Base-by-base conservation (phyloP, 1,140 invertebrate species). In the Manduca sexta region DNA sequence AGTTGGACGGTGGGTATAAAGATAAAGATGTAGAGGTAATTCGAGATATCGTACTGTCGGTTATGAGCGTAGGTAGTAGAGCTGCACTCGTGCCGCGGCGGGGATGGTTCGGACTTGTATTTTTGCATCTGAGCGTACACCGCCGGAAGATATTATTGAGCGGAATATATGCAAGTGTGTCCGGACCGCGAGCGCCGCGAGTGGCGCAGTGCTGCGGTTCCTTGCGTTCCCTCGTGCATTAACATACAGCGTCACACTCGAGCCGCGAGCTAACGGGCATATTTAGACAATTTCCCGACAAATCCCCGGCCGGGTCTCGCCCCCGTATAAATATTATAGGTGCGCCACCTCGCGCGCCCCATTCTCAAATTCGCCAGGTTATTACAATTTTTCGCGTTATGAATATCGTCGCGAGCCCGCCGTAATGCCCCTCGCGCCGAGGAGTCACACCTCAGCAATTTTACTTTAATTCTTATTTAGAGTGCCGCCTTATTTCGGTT, bases 311-410 rank as follows among this genome's bases (percentile, higher is more conserved):
- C 48, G 55, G 60, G 62, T 56, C 62, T 65, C 64, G 63, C 73
- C 72, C 73, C 64, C 63, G 49, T 64, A 64, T 74, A 74, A 74
- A 74, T 68, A 73, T 65, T 57, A 60, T 50, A 60, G 49, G 62
- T 45, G 52, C 46, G 59, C 51, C 64, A 67, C 65, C 70, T 63
- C 57, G 31, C 31, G 31, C 61, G 61, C 72, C 71, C 72, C 66
- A 52, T 56, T 55, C 64, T 64, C 65, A 75, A 72, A 74, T 73
- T 63, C 70, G 63, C 60, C 59, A 65, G 80, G 76, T 84, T 84
- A 84, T 84, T 84, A 82, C 74, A 84, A 84, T 84, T 84, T 84
- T 80, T 84, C 78, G 80, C 78, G 56, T 84, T 84, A 84, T 80
- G 78, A 82, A 81, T 84, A 84, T 74, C 72, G 77, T 66, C 67